Conservation (phyloP, 2,888 invertebrate species). For the Heteropelma amictum region DNA sequence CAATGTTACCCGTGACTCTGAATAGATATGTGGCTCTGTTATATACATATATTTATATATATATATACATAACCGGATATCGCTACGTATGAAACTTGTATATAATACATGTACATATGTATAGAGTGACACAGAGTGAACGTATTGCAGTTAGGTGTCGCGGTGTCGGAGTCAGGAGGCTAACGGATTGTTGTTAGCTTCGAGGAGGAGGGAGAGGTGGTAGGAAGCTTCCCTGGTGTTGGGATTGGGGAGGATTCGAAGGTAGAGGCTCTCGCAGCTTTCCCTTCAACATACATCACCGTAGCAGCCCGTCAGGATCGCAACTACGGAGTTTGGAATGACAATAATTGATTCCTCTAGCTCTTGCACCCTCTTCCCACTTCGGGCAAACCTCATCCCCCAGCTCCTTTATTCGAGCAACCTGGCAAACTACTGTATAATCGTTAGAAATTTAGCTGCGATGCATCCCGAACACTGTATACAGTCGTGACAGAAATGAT, state of each 20-base stretch:
- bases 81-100: not conserved
- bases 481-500: not conserved
- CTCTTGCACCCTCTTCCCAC: slow-evolving; percentile 31
- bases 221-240: too few species aligned
- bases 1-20: slow-evolving; percentile 42
- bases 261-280: slow-evolving; percentile 49
- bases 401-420: not conserved
- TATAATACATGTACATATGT: slow-evolving; percentile 8
- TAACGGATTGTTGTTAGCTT: slow-evolving; percentile 73
- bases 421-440: slow-evolving; percentile 29
- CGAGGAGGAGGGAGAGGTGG: slow-evolving; percentile 46
- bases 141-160: slow-evolving; percentile 39
- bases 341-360: slow-evolving; percentile 75
- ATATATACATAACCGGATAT: slow-evolving; percentile 1
- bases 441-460: slow-evolving; percentile 36
- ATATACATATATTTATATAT: slow-evolving; percentile 1
- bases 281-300: slow-evolving; percentile 71
- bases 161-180: slow-evolving; percentile 57
- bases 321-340: slow-evolving; percentile 71
- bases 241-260: not conserved
- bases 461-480: slow-evolving; percentile 2
- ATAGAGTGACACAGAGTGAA: slow-evolving; percentile 22
- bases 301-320: slow-evolving; percentile 72
- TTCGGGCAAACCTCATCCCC: not conserved
- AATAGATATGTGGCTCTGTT: slow-evolving; percentile 39